Conservation (phyloP, 2,113 vertebrate genomes). For the Perca flavescens region DNA sequence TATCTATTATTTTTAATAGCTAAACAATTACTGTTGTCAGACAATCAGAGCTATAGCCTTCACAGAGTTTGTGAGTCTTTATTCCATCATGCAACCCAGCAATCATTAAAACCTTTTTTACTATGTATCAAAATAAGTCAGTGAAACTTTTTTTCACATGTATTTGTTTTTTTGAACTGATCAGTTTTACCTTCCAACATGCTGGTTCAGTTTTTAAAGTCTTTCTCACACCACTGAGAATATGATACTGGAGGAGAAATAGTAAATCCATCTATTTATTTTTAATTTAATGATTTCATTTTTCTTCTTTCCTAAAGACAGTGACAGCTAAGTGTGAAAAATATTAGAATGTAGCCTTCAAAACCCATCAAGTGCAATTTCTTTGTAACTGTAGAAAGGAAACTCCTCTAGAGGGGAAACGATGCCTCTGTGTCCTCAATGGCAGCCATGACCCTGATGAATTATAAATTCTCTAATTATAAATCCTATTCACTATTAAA, state of each 20-base stretch:
- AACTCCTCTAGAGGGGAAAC: background rate
- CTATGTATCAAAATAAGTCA: background rate
- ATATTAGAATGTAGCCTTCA: background rate
- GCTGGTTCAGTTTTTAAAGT: background rate
- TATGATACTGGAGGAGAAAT: background rate
- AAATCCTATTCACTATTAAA: background rate
- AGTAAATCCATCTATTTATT: constrained; percentile 1
- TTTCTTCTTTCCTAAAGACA: background rate
- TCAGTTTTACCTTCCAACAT: background rate
- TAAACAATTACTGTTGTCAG: background rate
- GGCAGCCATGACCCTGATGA: background rate
- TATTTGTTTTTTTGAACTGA: background rate
- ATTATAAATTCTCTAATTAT: background rate
- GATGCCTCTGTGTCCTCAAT: background rate
- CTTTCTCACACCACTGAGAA: background rate
- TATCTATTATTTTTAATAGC: background rate
- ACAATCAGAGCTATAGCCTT: background rate
- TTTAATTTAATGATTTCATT: background rate
- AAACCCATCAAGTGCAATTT: background rate
- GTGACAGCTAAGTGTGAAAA: background rate
- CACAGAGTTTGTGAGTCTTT: background rate
- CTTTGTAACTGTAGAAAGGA: constrained; percentile 2
- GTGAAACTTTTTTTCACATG: background rate
- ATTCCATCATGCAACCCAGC: background rate
- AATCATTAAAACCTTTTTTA: background rate